Conservation (phyloP, 2,888 invertebrate genomes). For the Andrena minutula region DNA sequence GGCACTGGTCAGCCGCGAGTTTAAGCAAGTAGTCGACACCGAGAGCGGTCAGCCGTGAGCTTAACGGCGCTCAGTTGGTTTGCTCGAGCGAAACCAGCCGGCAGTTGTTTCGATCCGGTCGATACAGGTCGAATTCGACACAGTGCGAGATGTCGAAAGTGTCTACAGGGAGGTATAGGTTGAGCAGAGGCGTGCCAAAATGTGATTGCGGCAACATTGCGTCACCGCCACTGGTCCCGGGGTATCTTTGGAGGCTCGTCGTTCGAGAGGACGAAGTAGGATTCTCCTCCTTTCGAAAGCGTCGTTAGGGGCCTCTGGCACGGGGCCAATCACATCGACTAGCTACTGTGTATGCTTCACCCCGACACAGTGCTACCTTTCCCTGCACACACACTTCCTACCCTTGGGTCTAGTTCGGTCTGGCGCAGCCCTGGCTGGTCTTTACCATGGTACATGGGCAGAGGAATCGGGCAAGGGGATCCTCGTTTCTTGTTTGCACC, state of each 20-base stretch:
- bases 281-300: slow-evolving; percentile 83
- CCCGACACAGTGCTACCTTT: slow-evolving; percentile 61
- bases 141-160: slow-evolving; percentile 71
- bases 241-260: slow-evolving; percentile 81
- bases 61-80: slow-evolving; percentile 48
- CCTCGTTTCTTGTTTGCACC: slow-evolving; percentile 83
- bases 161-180: slow-evolving; percentile 70
- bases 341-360: slow-evolving; percentile 80
- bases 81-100: slow-evolving; percentile 36
- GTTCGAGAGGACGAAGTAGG: slow-evolving; percentile 79
- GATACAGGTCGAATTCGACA: slow-evolving; percentile 69
- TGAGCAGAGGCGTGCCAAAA: slow-evolving; percentile 81
- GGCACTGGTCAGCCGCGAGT: slow-evolving; percentile 7
- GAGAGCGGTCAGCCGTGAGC: slow-evolving; percentile 45
- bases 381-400: slow-evolving; percentile 26
- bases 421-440: slow-evolving; percentile 60
- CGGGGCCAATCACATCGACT: slow-evolving; percentile 84
- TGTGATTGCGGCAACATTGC: slow-evolving; percentile 84
- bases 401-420: slow-evolving; percentile 69
- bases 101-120: slow-evolving; percentile 49
- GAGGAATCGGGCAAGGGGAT: slow-evolving; percentile 70
- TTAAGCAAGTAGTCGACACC: slow-evolving; percentile 36
- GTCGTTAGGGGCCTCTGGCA: slow-evolving; percentile 84
- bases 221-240: slow-evolving; percentile 80
- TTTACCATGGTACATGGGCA: slow-evolving; percentile 26